Conservation (phyloP, 2,888 invertebrate species). For the Microplitis deprimator region DNA sequence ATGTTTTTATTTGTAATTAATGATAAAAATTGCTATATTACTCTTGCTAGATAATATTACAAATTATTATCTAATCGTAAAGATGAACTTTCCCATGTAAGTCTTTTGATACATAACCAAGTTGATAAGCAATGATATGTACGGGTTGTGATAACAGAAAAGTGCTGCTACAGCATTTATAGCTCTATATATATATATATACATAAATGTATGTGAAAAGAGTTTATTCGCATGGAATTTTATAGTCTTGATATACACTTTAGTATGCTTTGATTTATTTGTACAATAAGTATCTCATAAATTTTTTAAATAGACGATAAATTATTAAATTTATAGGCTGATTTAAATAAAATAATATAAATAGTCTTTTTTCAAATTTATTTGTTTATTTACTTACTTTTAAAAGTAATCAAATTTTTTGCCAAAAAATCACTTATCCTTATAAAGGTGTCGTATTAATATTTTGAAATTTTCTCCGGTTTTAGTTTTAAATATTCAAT, state of each 20-base stretch:
- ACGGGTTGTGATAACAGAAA: not conserved
- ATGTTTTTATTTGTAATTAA: not conserved
- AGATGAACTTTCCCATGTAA: not conserved
- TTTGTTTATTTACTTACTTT: too few relatives aligned
- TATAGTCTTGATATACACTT: not conserved
- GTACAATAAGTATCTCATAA: not conserved
- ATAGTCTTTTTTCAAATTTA: not conserved
- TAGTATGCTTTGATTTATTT: not conserved
- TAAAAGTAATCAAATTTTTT: too few relatives aligned
- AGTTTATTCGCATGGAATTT: not conserved
- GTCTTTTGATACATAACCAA: not conserved
- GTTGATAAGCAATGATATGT: not conserved
- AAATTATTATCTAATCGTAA: constrained; percentile 1
- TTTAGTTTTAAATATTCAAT: too few relatives aligned
- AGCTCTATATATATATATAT: not conserved
- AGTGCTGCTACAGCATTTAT: constrained; percentile 1
- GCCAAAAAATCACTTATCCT: too few relatives aligned
- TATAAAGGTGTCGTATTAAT: too few relatives aligned
- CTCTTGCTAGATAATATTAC: not conserved
- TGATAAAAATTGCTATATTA: not conserved
- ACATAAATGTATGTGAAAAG: not conserved
- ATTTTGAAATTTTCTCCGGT: too few relatives aligned
- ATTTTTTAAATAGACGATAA: not conserved
- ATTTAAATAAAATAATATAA: not conserved
- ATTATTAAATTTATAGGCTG: not conserved